A percentile compares a stretch with the other conserved stretches of the same genome.
These are phyloP conservation scores for Tetramorium parvispinum DNA, from an alignment of 1,140 invertebrate species.

Conservation along the genomic window DNA sequence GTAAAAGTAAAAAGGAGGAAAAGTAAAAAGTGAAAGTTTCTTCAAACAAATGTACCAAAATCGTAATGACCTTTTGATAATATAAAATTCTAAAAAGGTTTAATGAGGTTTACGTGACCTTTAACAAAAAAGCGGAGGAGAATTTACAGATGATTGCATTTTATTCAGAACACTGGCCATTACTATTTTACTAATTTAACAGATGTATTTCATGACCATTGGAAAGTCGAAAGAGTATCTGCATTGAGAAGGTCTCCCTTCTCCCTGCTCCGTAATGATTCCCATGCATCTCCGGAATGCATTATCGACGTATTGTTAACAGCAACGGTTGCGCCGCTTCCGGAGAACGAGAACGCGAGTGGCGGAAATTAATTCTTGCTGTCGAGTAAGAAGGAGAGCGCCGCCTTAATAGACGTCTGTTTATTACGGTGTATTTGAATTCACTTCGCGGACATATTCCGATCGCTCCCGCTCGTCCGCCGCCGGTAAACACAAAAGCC, in stretches of 20 bases:
- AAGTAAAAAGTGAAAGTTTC: not conserved
- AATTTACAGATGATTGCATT: not conserved
- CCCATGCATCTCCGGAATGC: not conserved
- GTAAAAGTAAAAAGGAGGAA: too few relatives aligned
- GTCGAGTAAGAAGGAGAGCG: not conserved
- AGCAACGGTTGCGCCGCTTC: not conserved
- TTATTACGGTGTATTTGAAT: slow-evolving; percentile 15
- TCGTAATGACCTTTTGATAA: not conserved
- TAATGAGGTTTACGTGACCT: not conserved
- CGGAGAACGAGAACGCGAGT: not conserved
- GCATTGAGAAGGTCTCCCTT: not conserved
- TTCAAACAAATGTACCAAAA: not conserved
- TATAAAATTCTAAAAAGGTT: not conserved
- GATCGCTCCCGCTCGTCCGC: not conserved
- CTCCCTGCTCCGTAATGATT: not conserved
- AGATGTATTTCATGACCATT: not conserved
- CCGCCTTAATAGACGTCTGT: slow-evolving; percentile 24
- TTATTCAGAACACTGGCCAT: not conserved
- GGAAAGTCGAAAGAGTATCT: not conserved
- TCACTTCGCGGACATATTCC: not conserved
- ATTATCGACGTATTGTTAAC: not conserved
- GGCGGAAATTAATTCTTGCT: slow-evolving; percentile 10
- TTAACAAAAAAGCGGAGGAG: not conserved
- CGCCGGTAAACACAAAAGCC: slow-evolving; percentile 28
- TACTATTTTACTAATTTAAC: not conserved